Percentiles rank a stretch among this genome's conserved stretches.
Evolutionary conservation across 2,113 vertebrate genomes (phyloP).

Genomic region (Stomatorhinus ivindoensis): DNA sequence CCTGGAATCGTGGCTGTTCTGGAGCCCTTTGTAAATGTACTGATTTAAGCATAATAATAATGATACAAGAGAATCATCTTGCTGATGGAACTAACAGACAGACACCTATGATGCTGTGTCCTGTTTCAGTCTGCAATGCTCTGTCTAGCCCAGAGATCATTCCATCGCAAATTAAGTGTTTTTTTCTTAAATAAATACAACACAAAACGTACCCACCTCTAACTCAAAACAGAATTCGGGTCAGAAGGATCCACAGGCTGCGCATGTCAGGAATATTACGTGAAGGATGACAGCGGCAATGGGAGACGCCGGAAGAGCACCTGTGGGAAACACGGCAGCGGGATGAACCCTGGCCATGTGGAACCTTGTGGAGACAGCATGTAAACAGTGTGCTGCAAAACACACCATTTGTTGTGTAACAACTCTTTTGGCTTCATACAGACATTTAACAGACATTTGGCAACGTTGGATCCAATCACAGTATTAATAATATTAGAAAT

Average conservation of each 20-base stretch:
- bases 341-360: not conserved
- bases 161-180: not conserved
- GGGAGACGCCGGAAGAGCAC: not conserved
- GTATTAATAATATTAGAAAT: not conserved
- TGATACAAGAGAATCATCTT: no score
- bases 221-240: not conserved
- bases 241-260: not conserved
- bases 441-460: not conserved
- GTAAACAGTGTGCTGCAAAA: not conserved
- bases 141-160: not conserved
- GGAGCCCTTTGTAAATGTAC: no score
- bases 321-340: not conserved
- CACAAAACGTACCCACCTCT: not conserved
- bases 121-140: not conserved
- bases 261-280: not conserved
- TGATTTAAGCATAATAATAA: no score
- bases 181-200: not conserved
- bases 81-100: no score
- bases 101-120: no score
- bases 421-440: not conserved
- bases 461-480: not conserved
- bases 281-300: not conserved
- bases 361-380: not conserved
- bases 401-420: not conserved
- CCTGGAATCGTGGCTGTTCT: no score